A percentile compares a stretch with the other conserved stretches of the same genome.
Evolutionary conservation across 1,140 invertebrate species (phyloP).

Genomic region (Thrips palmi): DNA sequence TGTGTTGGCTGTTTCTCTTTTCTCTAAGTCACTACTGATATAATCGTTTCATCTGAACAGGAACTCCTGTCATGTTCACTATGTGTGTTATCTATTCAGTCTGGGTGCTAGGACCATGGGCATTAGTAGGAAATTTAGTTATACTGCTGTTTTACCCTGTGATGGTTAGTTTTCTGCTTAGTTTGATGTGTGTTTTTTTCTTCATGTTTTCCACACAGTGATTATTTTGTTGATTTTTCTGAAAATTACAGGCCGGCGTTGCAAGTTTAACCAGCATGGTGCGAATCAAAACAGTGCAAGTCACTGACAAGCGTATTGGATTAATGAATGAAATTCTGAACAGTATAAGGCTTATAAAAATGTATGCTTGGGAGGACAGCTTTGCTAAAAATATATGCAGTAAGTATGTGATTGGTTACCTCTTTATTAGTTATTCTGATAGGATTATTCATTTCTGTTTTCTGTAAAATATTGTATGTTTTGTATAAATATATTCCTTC

Average conservation of each 20-base stretch:
- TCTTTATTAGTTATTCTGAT: no score
- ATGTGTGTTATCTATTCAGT: constrained; percentile 36
- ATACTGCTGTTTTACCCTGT: constrained; percentile 44
- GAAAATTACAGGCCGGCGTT: constrained; percentile 32
- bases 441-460: no score
- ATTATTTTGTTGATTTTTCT: neutral
- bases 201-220: neutral
- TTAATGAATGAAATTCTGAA: constrained; percentile 35
- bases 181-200: neutral
- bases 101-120: constrained; percentile 37
- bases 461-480: no score
- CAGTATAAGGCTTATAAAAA: constrained; percentile 59
- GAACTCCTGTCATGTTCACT: no score
- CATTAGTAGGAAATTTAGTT: constrained; percentile 36
- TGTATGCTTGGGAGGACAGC: constrained; percentile 76
- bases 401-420: no score
- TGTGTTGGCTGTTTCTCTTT: no score
- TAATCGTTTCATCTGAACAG: no score
- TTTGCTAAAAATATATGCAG: constrained; percentile 50
- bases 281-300: constrained; percentile 25
- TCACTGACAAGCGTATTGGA: constrained; percentile 36
- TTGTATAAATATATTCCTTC: no score
- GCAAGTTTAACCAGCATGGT: constrained; percentile 28
- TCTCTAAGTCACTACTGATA: no score
- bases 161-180: constrained; percentile 45